phyloP scores from a whole-genome alignment of 2,888 invertebrate genomes.

The Luffia ferchaultella region DNA sequence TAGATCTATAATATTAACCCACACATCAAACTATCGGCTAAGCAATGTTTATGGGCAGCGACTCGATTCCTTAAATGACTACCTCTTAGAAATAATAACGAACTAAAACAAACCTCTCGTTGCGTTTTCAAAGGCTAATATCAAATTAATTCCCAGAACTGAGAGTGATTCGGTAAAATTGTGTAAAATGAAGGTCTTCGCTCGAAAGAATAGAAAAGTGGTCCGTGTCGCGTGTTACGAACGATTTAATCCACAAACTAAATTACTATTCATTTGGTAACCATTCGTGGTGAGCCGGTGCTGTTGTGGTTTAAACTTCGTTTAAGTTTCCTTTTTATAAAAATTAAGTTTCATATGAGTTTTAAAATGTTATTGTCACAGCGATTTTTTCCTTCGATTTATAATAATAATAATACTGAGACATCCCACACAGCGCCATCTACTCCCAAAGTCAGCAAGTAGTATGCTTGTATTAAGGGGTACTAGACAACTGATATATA shows the following conservation, averaged over 20 bases:
- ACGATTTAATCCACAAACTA: slow-evolving; percentile 63
- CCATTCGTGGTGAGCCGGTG: slow-evolving; percentile 46
- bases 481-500: too few relatives aligned
- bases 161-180: slow-evolving; percentile 64
- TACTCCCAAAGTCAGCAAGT: too few relatives aligned
- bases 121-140: slow-evolving; percentile 64
- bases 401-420: too few relatives aligned
- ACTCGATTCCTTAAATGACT: slow-evolving; percentile 12
- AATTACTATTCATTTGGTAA: slow-evolving; percentile 65
- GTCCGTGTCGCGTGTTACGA: slow-evolving; percentile 62
- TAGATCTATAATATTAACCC: neutral
- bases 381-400: neutral
- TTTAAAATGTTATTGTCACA: neutral
- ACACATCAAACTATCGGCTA: neutral
- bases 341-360: neutral
- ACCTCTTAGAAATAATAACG: slow-evolving; percentile 55
- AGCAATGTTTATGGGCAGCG: neutral
- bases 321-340: too few relatives aligned
- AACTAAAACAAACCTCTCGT: slow-evolving; percentile 56
- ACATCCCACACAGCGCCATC: too few relatives aligned
- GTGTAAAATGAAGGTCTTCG: slow-evolving; percentile 63
- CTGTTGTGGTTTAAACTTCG: slow-evolving; percentile 43
- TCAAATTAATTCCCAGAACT: slow-evolving; percentile 63
- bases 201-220: slow-evolving; percentile 62
- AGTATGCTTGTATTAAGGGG: too few relatives aligned